These are phyloP conservation scores for Oppia nitens DNA, from an alignment of 1,140 invertebrate species.

Conservation along the genomic window DNA sequence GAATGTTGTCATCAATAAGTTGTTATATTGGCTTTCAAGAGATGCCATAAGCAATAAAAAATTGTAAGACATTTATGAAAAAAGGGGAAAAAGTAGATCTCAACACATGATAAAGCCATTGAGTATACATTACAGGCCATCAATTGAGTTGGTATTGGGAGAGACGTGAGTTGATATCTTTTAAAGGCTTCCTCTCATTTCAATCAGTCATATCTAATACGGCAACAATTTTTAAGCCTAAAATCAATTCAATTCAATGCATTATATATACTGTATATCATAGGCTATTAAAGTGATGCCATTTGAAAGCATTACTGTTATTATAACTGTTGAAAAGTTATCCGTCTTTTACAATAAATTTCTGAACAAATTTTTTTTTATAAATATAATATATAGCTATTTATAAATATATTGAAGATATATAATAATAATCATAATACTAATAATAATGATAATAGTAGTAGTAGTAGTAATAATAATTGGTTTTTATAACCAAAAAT, in stretches of 20 bases:
- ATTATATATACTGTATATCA: neutral
- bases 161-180: neutral
- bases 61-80: neutral
- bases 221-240: neutral
- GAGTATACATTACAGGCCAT: neutral
- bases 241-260: neutral
- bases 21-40: neutral
- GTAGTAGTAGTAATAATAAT: neutral
- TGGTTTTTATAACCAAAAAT: neutral
- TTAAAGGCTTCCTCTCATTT: neutral
- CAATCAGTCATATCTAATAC: too few relatives aligned
- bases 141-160: neutral
- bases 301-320: too few relatives aligned
- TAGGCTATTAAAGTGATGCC: too few relatives aligned
- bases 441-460: too few relatives aligned
- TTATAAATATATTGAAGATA: neutral
- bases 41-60: too few relatives aligned
- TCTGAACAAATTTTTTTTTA: neutral
- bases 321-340: neutral
- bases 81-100: too few relatives aligned
- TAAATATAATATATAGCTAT: neutral
- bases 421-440: too few relatives aligned
- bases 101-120: too few relatives aligned
- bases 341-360: neutral
- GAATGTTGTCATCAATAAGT: neutral